Evolutionary conservation across 1,140 invertebrate species (phyloP), one percentile per base, ranked within the genome.

Genomic region (Coptotermes formosanus): DNA sequence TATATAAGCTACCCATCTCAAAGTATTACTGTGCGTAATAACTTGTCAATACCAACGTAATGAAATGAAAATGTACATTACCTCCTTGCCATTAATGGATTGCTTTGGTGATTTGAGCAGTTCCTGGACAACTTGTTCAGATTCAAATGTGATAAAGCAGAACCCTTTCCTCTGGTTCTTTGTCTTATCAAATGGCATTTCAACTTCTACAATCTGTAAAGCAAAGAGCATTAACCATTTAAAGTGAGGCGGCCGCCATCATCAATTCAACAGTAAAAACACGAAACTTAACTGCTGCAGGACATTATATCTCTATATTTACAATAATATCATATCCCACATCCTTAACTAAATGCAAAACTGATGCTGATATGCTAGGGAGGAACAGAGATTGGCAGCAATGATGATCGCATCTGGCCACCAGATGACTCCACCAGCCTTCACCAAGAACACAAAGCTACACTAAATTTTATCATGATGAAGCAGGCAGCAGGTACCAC

Each of bases 111-210:
- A 96, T 90, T 98, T 98, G 84, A 98, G 92, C 48, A 98, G 92
- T 89, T 97, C 96, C 89, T 97, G 97, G 14, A 98, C 97, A 83
- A 98, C 96, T 91, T 97, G 96, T 91, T 98, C 97, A 81, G 96
- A 97, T 90, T 98, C 97, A 90, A 98, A 98, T 87, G 97, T 98
- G 89, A 98, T 97, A 90, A 98, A 98, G 90, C 97, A 98, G 92
- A 98, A 98, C 86, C 96, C 97, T 92, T 98, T 97, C 88, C 97
- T 94, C 90, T 98, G 97, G 90, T 98, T 98, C 92, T 99, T 98
- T 91, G 95, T 95, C 91, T 98, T 98, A 90, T 99, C 98, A 90
- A 97, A 98, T 85, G 98, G 98, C 95, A 98, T 97, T 92, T 99
- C 98, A 85, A 98, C 94, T 89, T 98, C 97, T 85, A 97, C 94